Evolutionary conservation across 2,888 invertebrate species (phyloP).

Genomic region (Caenorhabditis afra): DNA sequence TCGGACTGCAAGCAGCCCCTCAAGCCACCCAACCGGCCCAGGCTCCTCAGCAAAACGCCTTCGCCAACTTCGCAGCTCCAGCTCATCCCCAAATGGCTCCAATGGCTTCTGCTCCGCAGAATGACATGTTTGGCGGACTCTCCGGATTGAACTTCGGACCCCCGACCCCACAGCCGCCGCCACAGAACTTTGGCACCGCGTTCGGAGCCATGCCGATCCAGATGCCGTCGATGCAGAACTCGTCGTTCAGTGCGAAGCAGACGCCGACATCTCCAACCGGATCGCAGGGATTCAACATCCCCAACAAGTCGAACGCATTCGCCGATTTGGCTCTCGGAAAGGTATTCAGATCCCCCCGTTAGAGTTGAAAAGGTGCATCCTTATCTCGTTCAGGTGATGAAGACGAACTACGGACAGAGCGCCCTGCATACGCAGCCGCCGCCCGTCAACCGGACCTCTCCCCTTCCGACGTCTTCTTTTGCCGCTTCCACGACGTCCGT

Average conservation of each 20-base stretch:
- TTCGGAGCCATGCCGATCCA: conserved; percentile 14
- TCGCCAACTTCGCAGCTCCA: conserved; percentile 18
- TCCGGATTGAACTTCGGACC: conserved; percentile 52
- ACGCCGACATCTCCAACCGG: conserved; percentile 53
- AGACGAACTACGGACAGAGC: conserved; percentile 60
- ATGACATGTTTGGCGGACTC: conserved; percentile 51
- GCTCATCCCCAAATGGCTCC: conserved; percentile 7
- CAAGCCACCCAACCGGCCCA: background rate
- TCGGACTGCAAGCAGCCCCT: conserved; percentile 63
- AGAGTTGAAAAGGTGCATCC: background rate
- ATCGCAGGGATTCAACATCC: conserved; percentile 52
- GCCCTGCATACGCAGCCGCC: conserved; percentile 32
- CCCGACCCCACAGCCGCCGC: conserved; percentile 11
- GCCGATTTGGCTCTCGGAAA: conserved; percentile 67
- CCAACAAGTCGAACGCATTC: conserved; percentile 65
- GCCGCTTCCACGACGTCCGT: too few species aligned
- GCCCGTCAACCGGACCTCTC: conserved; percentile 8
- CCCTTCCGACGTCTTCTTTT: background rate
- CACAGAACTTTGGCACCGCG: conserved; percentile 17
- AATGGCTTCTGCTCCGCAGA: conserved; percentile 1
- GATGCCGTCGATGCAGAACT: conserved; percentile 17
- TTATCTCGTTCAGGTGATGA: conserved; percentile 47
- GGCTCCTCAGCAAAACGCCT: conserved; percentile 1
- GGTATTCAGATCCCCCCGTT: conserved; percentile 13
- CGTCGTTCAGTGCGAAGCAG: conserved; percentile 14